Percentiles rank a stretch among this genome's conserved stretches.
Conservation (phyloP, 2,888 invertebrate species). For the Platypus cylindrus region DNA sequence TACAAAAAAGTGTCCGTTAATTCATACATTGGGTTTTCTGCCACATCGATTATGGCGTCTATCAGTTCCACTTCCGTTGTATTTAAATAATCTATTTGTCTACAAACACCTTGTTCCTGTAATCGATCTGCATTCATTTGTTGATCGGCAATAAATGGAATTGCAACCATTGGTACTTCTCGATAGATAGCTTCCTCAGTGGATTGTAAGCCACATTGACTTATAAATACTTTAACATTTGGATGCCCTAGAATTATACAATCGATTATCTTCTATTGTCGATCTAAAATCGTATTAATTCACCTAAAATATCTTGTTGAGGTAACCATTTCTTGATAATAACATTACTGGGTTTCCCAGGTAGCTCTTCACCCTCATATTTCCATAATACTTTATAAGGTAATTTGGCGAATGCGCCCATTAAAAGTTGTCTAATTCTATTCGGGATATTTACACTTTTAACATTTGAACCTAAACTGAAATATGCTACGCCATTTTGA, state of each 20-base stretch:
- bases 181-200: conserved; percentile 25
- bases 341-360: conserved; percentile 31
- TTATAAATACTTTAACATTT: conserved; percentile 24
- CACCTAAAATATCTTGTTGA: conserved; percentile 37
- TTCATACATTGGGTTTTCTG: conserved; percentile 21
- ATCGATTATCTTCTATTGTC: not conserved
- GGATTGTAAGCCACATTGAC: conserved; percentile 26
- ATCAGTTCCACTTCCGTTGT: conserved; percentile 22
- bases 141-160: conserved; percentile 27
- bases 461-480: conserved; percentile 35
- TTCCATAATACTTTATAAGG: conserved; percentile 36
- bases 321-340: conserved; percentile 36
- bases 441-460: conserved; percentile 29
- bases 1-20: not conserved
- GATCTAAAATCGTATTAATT: too few relatives aligned
- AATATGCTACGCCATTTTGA: conserved; percentile 31
- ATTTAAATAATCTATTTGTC: conserved; percentile 20
- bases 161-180: conserved; percentile 23
- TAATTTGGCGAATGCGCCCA: conserved; percentile 30
- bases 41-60: conserved; percentile 20
- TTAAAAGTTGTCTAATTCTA: conserved; percentile 25
- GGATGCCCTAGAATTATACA: conserved; percentile 20
- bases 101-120: conserved; percentile 18
- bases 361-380: conserved; percentile 31
- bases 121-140: conserved; percentile 22